These are phyloP conservation scores for Synaphobranchus kaupii DNA, from an alignment of 2,797 vertebrate genomes.

Conservation along the genomic window DNA sequence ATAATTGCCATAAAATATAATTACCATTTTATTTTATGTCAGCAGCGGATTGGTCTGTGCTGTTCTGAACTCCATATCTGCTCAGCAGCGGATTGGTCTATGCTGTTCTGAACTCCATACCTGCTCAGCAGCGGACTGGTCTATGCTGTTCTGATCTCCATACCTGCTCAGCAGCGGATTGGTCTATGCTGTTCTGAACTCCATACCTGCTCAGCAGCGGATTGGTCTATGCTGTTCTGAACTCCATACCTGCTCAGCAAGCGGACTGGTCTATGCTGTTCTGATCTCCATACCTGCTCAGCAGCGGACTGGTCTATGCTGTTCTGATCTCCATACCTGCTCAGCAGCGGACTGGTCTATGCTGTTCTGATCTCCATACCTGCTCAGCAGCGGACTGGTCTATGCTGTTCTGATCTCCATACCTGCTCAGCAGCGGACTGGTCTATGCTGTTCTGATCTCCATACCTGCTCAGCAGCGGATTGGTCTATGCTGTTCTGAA, in stretches of 20 bases:
- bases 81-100: too few relatives aligned
- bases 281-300: neutral
- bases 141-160: neutral
- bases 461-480: neutral
- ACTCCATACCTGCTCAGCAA: conserved; percentile 81
- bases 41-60: neutral
- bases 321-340: neutral
- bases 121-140: neutral
- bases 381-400: neutral
- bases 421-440: neutral
- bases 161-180: conserved; percentile 84
- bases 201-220: too few relatives aligned
- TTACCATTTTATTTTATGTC: neutral
- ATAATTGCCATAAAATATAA: too few relatives aligned
- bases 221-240: neutral
- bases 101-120: too few relatives aligned
- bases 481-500: neutral
- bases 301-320: neutral
- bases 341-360: neutral
- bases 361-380: neutral
- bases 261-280: neutral
- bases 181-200: conserved; percentile 79
- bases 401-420: neutral
- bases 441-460: neutral
- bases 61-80: too few relatives aligned